Conservation (phyloP, 2,888 invertebrate species). For the Polietes domitor region DNA sequence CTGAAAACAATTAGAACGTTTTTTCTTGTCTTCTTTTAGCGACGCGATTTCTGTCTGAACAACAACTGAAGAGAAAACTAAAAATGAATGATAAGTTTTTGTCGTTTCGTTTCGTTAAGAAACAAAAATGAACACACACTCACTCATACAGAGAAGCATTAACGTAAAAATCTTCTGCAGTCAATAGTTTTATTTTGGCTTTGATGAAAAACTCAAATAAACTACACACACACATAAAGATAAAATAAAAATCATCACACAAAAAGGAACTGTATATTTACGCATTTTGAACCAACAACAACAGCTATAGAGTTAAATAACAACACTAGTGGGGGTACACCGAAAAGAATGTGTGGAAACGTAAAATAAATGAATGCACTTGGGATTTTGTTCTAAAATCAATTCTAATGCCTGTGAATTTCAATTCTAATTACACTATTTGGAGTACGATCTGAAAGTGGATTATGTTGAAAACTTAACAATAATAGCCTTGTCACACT, state of each 20-base stretch:
- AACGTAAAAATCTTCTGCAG: conserved; percentile 42
- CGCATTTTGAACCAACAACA: conserved; percentile 46
- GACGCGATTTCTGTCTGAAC: conserved; percentile 36
- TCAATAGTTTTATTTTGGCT: conserved; percentile 39
- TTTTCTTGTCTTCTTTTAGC: conserved; percentile 43
- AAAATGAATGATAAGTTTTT: conserved; percentile 41
- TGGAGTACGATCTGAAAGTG: too few relatives aligned
- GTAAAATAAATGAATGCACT: too few relatives aligned
- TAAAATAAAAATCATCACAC: conserved; percentile 33
- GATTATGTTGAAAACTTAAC: too few relatives aligned
- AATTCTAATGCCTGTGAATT: too few relatives aligned
- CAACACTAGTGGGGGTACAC: not conserved
- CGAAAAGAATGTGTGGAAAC: too few relatives aligned
- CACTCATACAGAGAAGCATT: not conserved
- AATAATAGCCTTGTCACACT: too few relatives aligned
- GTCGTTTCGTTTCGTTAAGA: conserved; percentile 22
- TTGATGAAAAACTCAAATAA: conserved; percentile 40
- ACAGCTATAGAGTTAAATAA: not conserved
- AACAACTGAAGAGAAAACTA: conserved; percentile 17
- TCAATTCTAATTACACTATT: too few relatives aligned
- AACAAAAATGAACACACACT: conserved; percentile 29
- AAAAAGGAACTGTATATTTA: conserved; percentile 43
- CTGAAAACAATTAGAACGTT: conserved; percentile 54
- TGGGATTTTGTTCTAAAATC: too few relatives aligned
- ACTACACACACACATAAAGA: not conserved